Percentiles rank a stretch among this genome's conserved stretches.
These are phyloP conservation scores for Zaprionus lachaisei DNA, from an alignment of 1,140 invertebrate genomes.

Conservation along the genomic window DNA sequence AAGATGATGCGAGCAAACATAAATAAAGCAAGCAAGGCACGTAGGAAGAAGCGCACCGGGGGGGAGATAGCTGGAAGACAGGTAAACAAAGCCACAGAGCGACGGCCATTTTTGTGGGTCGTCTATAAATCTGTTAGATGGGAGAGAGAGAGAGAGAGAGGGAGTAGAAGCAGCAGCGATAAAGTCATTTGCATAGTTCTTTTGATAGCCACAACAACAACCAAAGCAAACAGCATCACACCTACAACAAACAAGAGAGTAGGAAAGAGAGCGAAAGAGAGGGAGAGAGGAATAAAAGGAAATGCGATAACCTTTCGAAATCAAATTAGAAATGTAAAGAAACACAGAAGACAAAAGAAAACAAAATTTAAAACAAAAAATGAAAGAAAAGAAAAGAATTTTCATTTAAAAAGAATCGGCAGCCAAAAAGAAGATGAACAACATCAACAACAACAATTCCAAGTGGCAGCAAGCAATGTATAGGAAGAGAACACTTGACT, in stretches of 20 bases:
- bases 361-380: slow-evolving; percentile 17
- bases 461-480: not conserved
- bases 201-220: slow-evolving; percentile 46
- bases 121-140: slow-evolving; percentile 62
- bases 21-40: slow-evolving; percentile 50
- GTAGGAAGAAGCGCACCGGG: not conserved
- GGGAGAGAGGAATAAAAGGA: not conserved
- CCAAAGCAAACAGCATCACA: slow-evolving; percentile 45
- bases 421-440: slow-evolving; percentile 22
- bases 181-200: slow-evolving; percentile 82
- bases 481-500: not conserved
- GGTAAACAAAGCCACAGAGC: slow-evolving; percentile 69
- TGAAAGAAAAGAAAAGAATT: slow-evolving; percentile 29
- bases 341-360: slow-evolving; percentile 33
- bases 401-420: slow-evolving; percentile 9
- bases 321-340: slow-evolving; percentile 72
- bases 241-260: slow-evolving; percentile 42
- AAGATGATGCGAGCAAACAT: slow-evolving; percentile 76
- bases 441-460: slow-evolving; percentile 8
- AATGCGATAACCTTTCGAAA: slow-evolving; percentile 75
- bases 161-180: slow-evolving; percentile 44
- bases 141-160: slow-evolving; percentile 9
- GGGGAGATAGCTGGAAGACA: slow-evolving; percentile 39
- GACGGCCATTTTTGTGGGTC: slow-evolving; percentile 56
- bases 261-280: not conserved